These are phyloP conservation scores for Ciconia nigra DNA, from an alignment of 2,797 vertebrate species.

Conservation along the genomic window DNA sequence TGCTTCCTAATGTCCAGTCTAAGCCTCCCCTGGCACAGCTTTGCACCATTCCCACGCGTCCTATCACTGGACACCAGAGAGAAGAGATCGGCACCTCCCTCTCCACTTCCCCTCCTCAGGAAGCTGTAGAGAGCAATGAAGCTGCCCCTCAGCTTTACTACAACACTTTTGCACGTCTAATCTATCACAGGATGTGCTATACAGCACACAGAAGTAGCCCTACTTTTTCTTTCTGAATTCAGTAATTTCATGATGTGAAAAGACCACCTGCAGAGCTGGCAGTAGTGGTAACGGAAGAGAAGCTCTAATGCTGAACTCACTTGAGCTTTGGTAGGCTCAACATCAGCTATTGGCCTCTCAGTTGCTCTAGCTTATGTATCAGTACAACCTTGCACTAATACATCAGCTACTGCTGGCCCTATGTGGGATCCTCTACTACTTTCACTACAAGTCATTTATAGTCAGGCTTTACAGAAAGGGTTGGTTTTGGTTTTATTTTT, in stretches of 20 bases:
- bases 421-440: not conserved
- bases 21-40: not conserved
- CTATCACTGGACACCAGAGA: not conserved
- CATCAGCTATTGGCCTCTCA: not conserved
- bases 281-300: not conserved
- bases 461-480: not conserved
- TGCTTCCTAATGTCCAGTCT: not conserved
- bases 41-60: rapidly evolving
- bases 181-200: no score
- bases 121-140: not conserved
- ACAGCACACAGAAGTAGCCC: not conserved
- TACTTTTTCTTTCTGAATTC: not conserved
- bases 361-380: not conserved
- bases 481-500: not conserved
- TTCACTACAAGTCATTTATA: not conserved
- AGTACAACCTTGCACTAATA: not conserved
- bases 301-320: not conserved
- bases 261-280: not conserved
- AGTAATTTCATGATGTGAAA: not conserved
- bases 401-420: not conserved
- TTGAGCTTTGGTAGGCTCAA: not conserved
- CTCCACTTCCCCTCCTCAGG: not conserved
- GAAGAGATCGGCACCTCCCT: not conserved
- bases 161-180: not conserved
- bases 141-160: not conserved